These are phyloP conservation scores for Cyclopterus lumpus DNA, from an alignment of 2,797 vertebrate species.

Conservation along the genomic window DNA sequence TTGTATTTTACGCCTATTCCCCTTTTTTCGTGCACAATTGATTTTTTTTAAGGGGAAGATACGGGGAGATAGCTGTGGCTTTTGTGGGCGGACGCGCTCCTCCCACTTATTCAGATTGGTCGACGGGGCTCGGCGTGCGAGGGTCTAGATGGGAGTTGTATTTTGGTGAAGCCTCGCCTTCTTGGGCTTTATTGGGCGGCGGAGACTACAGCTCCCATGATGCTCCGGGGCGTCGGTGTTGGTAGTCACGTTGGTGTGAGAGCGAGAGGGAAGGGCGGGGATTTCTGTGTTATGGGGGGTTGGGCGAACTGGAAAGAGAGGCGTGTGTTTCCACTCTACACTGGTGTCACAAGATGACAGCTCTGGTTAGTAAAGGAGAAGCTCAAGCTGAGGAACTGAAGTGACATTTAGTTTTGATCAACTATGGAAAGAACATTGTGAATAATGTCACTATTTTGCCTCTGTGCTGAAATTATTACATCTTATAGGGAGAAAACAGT, in stretches of 20 bases:
- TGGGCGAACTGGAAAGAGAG: slow-evolving; percentile 82
- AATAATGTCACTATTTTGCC: neutral
- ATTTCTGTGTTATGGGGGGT: slow-evolving; percentile 79
- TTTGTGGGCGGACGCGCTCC: slow-evolving; percentile 87
- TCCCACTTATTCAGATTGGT: slow-evolving; percentile 89
- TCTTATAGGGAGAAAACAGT: neutral
- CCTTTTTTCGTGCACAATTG: slow-evolving; percentile 76
- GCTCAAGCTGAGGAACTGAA: neutral
- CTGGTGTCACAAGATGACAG: slow-evolving; percentile 38
- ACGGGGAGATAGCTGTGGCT: slow-evolving; percentile 80
- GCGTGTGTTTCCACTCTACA: slow-evolving; percentile 53
- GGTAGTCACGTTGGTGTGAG: slow-evolving; percentile 82
- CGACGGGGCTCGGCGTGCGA: slow-evolving; percentile 76
- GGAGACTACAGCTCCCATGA: slow-evolving; percentile 77
- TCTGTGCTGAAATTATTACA: neutral
- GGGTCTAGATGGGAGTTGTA: slow-evolving; percentile 86
- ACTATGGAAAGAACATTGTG: neutral
- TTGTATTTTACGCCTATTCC: slow-evolving; percentile 69
- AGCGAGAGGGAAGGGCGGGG: slow-evolving; percentile 80
- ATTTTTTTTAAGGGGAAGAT: slow-evolving; percentile 69
- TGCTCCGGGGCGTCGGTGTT: slow-evolving; percentile 23
- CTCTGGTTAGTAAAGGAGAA: neutral
- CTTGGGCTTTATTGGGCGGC: slow-evolving; percentile 34
- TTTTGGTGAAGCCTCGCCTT: slow-evolving; percentile 78
- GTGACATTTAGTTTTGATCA: neutral